Conservation (phyloP, 2,113 vertebrate genomes). For the Sapayoa aenigma region DNA sequence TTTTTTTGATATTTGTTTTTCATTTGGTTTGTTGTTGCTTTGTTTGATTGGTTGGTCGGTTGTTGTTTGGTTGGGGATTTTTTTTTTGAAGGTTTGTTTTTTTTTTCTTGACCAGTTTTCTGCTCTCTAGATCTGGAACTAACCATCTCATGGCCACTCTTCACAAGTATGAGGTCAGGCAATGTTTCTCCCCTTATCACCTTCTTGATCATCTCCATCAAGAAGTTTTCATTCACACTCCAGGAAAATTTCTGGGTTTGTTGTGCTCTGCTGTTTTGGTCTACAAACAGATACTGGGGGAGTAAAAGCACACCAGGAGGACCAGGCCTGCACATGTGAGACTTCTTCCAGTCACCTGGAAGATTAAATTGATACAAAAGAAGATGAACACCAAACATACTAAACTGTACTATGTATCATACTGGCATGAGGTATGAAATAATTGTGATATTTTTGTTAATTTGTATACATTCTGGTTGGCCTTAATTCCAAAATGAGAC, state of each 20-base stretch:
- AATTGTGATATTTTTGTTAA: background rate
- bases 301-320: background rate
- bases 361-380: background rate
- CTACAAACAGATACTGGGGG: background rate
- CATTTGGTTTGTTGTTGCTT: no score
- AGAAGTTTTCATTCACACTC: background rate
- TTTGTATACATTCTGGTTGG: background rate
- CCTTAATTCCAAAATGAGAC: background rate
- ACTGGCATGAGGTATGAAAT: background rate
- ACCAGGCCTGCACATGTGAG: rapidly evolving
- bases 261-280: background rate
- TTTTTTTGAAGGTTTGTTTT: background rate
- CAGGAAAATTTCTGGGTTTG: background rate
- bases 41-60: no score
- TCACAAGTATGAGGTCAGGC: background rate
- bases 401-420: background rate
- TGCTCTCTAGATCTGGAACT: background rate
- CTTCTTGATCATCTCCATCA: rapidly evolving
- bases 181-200: background rate
- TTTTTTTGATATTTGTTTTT: no score
- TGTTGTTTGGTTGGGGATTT: no score
- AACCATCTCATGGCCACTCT: background rate
- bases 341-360: background rate
- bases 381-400: background rate
- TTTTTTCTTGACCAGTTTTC: background rate